These are phyloP conservation scores for Netelia fuscicornis DNA, from an alignment of 2,888 invertebrate genomes.

Conservation along the genomic window DNA sequence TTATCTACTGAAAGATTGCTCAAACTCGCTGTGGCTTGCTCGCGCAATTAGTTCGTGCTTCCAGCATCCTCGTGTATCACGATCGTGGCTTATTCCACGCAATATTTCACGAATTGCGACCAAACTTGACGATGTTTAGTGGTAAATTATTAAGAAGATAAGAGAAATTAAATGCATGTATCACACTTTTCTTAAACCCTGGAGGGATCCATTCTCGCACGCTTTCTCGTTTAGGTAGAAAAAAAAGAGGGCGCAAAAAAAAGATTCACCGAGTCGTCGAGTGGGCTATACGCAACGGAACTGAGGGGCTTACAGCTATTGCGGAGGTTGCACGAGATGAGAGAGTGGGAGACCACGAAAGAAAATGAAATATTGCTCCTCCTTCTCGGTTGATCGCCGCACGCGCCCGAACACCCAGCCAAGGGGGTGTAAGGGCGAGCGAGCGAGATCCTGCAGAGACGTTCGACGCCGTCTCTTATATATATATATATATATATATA, in stretches of 20 bases:
- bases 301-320: not conserved
- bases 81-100: too few species aligned
- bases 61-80: too few species aligned
- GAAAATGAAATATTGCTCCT: constrained; percentile 59
- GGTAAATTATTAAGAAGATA: not conserved
- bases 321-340: not conserved
- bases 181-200: constrained; percentile 37
- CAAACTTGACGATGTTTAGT: not conserved
- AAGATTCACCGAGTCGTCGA: constrained; percentile 35
- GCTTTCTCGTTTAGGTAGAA: not conserved
- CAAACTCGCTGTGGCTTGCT: too few species aligned
- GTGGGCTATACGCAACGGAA: constrained; percentile 38
- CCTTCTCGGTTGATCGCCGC: constrained; percentile 35
- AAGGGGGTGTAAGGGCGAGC: constrained; percentile 3
- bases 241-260: constrained; percentile 7
- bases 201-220: constrained; percentile 15
- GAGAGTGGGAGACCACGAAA: constrained; percentile 16
- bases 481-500: not conserved
- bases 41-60: too few species aligned
- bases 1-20: too few species aligned
- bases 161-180: not conserved
- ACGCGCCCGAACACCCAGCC: constrained; percentile 38
- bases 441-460: constrained; percentile 3
- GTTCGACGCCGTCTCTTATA: not conserved
- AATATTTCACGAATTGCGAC: not conserved